Evolutionary conservation across 2,888 invertebrate genomes (phyloP).

Genomic region (Epiperipatus broadwayi): DNA sequence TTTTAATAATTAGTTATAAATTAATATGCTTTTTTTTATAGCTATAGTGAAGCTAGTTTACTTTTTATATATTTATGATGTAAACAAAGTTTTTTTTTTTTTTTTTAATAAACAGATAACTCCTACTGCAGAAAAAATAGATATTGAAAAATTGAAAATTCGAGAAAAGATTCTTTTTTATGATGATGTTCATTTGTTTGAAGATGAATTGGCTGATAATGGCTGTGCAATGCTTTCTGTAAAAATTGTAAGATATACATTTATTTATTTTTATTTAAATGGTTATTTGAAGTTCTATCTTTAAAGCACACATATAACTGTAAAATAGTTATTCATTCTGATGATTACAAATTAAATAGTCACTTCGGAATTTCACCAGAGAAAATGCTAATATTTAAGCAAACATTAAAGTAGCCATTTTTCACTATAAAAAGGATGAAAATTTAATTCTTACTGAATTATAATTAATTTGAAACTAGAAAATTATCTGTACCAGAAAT

Average conservation of each 20-base stretch:
- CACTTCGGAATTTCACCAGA: too few relatives aligned
- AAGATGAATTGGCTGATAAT: slow-evolving; percentile 96
- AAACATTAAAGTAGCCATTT: too few relatives aligned
- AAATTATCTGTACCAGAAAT: too few relatives aligned
- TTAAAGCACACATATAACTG: neutral
- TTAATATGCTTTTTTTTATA: too few relatives aligned
- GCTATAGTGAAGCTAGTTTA: slow-evolving; percentile 6
- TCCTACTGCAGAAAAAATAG: slow-evolving; percentile 51
- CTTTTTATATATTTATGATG: slow-evolving; percentile 12
- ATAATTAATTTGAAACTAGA: too few relatives aligned
- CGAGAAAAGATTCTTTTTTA: slow-evolving; percentile 83
- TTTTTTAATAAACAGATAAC: slow-evolving; percentile 33
- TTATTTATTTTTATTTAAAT: slow-evolving; percentile 7
- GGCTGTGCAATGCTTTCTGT: slow-evolving; percentile 74
- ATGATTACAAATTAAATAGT: too few relatives aligned
- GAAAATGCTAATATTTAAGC: too few relatives aligned
- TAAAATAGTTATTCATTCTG: too few relatives aligned
- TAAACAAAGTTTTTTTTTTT: slow-evolving; percentile 9
- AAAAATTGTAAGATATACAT: slow-evolving; percentile 54
- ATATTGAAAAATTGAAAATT: slow-evolving; percentile 66
- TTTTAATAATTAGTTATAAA: neutral
- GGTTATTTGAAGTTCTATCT: neutral
- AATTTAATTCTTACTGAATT: too few relatives aligned
- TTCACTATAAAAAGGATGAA: too few relatives aligned
- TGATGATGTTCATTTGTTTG: slow-evolving; percentile 77